Percentiles rank a stretch among this genome's conserved stretches.
Conservation (phyloP, 2,888 invertebrate genomes). For the Lasius fuliginosus region DNA sequence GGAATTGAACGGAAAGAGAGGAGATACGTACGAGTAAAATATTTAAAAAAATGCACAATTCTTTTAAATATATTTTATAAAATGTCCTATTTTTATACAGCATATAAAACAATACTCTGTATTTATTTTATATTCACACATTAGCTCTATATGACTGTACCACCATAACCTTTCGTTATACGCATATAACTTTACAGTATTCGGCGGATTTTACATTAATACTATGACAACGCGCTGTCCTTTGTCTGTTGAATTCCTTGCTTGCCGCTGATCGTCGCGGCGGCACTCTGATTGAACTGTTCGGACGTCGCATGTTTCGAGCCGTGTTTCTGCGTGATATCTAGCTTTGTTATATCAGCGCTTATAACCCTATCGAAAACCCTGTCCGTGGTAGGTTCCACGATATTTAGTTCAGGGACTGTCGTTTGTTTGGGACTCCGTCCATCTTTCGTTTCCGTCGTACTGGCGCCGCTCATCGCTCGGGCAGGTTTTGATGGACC, state of each 20-base stretch:
- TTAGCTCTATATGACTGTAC: constrained; percentile 85
- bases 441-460: constrained; percentile 48
- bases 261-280: constrained; percentile 53
- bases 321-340: constrained; percentile 78
- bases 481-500: constrained; percentile 75
- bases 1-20: not conserved
- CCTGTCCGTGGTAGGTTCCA: constrained; percentile 72
- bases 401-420: constrained; percentile 64
- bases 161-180: constrained; percentile 78
- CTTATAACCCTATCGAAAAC: constrained; percentile 79
- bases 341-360: constrained; percentile 80
- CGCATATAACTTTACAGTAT: constrained; percentile 81
- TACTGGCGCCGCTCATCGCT: constrained; percentile 60
- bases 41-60: constrained; percentile 66
- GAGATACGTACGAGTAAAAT: constrained; percentile 18
- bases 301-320: constrained; percentile 76
- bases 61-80: constrained; percentile 86
- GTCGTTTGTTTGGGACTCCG: constrained; percentile 50
- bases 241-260: constrained; percentile 72
- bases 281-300: constrained; percentile 76
- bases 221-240: constrained; percentile 79
- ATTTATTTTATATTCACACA: constrained; percentile 86
- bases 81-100: constrained; percentile 86
- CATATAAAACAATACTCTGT: constrained; percentile 87
- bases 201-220: constrained; percentile 82